These are phyloP conservation scores for Eupithecia subfuscata DNA, from an alignment of 2,888 invertebrate genomes.

Conservation along the genomic window DNA sequence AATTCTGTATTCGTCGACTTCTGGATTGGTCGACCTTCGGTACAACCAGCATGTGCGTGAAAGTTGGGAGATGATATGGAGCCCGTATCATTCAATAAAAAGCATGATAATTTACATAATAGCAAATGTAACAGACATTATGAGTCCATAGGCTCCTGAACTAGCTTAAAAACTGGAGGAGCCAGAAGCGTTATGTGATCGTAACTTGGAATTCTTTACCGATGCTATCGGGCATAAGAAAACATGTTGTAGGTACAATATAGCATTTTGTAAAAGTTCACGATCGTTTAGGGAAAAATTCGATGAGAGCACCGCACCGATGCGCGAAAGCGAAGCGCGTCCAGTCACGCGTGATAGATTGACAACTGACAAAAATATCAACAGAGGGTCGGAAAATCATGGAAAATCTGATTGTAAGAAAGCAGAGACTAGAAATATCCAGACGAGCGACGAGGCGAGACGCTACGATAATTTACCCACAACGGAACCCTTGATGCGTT, in stretches of 20 bases:
- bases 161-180: too few relatives aligned
- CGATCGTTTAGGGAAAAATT: constrained; percentile 63
- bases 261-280: constrained; percentile 41
- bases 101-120: too few relatives aligned
- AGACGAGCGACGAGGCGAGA: constrained; percentile 35
- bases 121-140: too few relatives aligned
- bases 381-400: constrained; percentile 47
- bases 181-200: neutral
- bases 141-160: too few relatives aligned
- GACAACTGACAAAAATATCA: constrained; percentile 70
- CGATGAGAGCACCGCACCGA: constrained; percentile 57
- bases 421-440: constrained; percentile 31
- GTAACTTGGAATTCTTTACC: neutral
- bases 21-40: too few relatives aligned
- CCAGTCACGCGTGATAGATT: constrained; percentile 72
- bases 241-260: neutral
- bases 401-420: constrained; percentile 48
- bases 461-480: constrained; percentile 36
- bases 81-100: too few relatives aligned
- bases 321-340: constrained; percentile 55
- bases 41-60: too few relatives aligned
- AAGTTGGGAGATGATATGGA: too few relatives aligned
- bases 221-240: neutral
- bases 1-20: too few relatives aligned
- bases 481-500: constrained; percentile 40